Evolutionary conservation across 2,888 invertebrate species (phyloP).

Genomic region (Drosophila villosipedis): DNA sequence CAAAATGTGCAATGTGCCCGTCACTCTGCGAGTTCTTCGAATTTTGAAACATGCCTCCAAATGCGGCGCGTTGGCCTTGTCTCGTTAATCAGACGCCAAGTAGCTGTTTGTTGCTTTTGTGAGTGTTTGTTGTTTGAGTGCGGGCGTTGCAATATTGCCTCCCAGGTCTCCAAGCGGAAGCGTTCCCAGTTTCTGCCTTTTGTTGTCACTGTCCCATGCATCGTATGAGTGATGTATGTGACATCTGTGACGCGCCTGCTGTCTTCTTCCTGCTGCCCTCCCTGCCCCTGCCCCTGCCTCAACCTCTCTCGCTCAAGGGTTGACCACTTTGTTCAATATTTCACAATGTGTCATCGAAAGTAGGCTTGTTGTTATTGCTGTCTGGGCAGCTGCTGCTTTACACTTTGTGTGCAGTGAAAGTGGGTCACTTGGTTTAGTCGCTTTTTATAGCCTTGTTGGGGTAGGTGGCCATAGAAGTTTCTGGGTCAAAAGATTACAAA

Average conservation of each 20-base stretch:
- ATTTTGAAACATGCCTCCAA: constrained; percentile 61
- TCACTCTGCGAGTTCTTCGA: constrained; percentile 39
- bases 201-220: constrained; percentile 47
- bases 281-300: neutral
- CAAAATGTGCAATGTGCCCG: constrained; percentile 38
- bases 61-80: constrained; percentile 59
- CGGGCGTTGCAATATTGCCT: constrained; percentile 33
- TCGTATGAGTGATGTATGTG: constrained; percentile 71
- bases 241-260: constrained; percentile 44
- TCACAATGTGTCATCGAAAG: constrained; percentile 59
- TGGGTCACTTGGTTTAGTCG: constrained; percentile 55
- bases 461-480: constrained; percentile 42
- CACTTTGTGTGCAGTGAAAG: constrained; percentile 65
- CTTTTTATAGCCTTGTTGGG: constrained; percentile 53
- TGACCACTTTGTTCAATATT: constrained; percentile 61
- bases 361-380: constrained; percentile 35
- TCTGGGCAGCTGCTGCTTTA: constrained; percentile 23
- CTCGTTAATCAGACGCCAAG: constrained; percentile 58
- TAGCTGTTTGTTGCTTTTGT: constrained; percentile 19
- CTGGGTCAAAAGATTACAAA: constrained; percentile 15
- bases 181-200: constrained; percentile 33
- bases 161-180: constrained; percentile 52
- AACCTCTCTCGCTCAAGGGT: constrained; percentile 46
- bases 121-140: constrained; percentile 17
- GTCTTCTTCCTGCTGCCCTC: constrained; percentile 1